phyloP scores from a whole-genome alignment of 1,140 invertebrate species.

The Drosophila nikananu region DNA sequence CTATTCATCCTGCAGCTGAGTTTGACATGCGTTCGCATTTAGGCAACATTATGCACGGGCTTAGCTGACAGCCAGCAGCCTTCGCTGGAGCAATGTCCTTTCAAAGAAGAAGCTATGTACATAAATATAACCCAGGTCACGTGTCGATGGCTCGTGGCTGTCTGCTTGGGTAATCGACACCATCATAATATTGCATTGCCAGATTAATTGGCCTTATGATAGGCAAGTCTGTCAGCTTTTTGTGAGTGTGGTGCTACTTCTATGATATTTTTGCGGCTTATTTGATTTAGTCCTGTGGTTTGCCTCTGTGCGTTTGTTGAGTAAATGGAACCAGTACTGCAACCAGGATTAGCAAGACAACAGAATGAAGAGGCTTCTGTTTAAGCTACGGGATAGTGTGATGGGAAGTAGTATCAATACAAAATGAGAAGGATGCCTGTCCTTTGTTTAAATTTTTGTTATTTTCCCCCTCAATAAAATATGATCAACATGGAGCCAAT shows the following conservation, averaged over 20 bases:
- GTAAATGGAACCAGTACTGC: neutral
- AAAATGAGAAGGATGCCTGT: neutral
- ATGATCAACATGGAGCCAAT: slow-evolving; percentile 19
- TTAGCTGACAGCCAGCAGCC: slow-evolving; percentile 57
- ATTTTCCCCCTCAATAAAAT: neutral
- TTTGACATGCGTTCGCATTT: slow-evolving; percentile 75
- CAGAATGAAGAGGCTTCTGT: neutral
- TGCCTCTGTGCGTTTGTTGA: slow-evolving; percentile 16
- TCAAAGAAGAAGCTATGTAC: slow-evolving; percentile 3
- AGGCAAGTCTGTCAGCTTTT: neutral
- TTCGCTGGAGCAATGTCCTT: slow-evolving; percentile 16
- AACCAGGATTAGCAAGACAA: slow-evolving; percentile 12
- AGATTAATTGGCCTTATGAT: slow-evolving; percentile 64
- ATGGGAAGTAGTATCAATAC: neutral
- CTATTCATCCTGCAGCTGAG: slow-evolving; percentile 20
- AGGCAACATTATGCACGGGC: slow-evolving; percentile 79
- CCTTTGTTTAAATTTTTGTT: neutral
- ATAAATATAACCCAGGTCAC: slow-evolving; percentile 38
- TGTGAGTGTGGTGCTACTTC: slow-evolving; percentile 11
- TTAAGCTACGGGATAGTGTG: neutral
- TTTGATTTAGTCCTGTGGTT: slow-evolving; percentile 48
- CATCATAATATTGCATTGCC: slow-evolving; percentile 72
- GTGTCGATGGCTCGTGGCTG: slow-evolving; percentile 49
- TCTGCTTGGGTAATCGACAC: slow-evolving; percentile 75
- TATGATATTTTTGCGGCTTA: slow-evolving; percentile 57